These are phyloP conservation scores for Dryococelus australis DNA, from an alignment of 2,888 invertebrate species.

Conservation along the genomic window DNA sequence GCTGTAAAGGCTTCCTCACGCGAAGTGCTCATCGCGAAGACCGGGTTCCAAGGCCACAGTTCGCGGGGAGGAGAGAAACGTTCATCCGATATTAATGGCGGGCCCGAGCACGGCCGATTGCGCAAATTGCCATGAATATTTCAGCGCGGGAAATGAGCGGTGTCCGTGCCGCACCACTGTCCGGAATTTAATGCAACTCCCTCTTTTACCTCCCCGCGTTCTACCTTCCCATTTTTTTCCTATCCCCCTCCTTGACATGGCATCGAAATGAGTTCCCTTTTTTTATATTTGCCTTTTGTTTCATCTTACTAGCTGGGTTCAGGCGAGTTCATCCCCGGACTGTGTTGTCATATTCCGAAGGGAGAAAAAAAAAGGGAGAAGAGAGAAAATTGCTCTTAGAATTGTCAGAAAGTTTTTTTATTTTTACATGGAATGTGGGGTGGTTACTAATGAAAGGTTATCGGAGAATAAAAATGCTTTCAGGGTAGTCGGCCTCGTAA, in stretches of 20 bases:
- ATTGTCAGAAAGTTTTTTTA: not conserved
- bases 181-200: not conserved
- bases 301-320: not conserved
- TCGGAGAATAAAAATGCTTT: too few species aligned
- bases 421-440: not conserved
- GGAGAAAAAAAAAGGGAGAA: not conserved
- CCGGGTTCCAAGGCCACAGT: not conserved
- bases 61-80: not conserved
- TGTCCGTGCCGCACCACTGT: not conserved
- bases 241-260: not conserved
- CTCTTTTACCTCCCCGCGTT: too few species aligned
- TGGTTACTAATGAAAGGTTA: too few species aligned
- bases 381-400: not conserved
- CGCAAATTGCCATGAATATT: slow-evolving; percentile 2
- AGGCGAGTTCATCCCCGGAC: not conserved
- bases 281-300: not conserved
- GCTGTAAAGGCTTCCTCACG: not conserved
- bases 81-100: slow-evolving; percentile 16
- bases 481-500: too few species aligned
- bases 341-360: not conserved
- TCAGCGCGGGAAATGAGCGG: slow-evolving; percentile 16
- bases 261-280: not conserved
- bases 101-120: not conserved
- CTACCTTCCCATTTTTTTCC: too few species aligned
- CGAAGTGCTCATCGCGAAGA: not conserved